phyloP scores from a whole-genome alignment of 2,113 vertebrate genomes.

The Antechinus flavipes region DNA sequence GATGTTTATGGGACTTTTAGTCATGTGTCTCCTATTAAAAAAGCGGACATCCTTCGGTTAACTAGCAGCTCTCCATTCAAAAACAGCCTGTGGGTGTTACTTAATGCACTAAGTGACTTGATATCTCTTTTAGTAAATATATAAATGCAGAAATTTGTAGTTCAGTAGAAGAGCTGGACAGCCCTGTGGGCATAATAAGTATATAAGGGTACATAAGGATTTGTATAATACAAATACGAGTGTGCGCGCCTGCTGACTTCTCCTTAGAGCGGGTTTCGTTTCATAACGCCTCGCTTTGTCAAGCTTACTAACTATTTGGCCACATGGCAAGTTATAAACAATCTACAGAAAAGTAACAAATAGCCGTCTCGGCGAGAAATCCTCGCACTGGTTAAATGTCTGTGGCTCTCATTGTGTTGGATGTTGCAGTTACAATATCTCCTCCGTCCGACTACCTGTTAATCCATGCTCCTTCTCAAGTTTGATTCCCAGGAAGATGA shows the following conservation, averaged over 20 bases:
- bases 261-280: not conserved
- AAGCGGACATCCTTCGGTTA: not conserved
- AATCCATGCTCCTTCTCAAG: slow-evolving; percentile 82
- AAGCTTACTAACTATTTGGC: not conserved
- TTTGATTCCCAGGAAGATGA: slow-evolving; percentile 96
- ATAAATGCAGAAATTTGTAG: slow-evolving; percentile 20
- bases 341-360: not conserved
- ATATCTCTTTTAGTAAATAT: slow-evolving; percentile 8
- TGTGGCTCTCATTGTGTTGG: not conserved
- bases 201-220: too few species aligned
- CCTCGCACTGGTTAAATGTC: not conserved
- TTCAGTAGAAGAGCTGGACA: not conserved
- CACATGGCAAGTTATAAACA: not conserved
- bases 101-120: slow-evolving; percentile 29
- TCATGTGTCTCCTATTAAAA: not conserved
- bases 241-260: not conserved
- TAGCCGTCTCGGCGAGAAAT: not conserved
- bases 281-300: not conserved
- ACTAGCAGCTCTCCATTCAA: not conserved
- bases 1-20: slow-evolving; percentile 9
- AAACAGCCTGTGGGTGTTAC: not conserved
- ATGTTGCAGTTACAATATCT: not conserved
- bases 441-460: not conserved
- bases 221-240: too few species aligned
- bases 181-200: not conserved